A percentile compares a stretch with the other conserved stretches of the same genome.
These are phyloP conservation scores for Eospalax fontanierii DNA, from an alignment of 2,797 vertebrate genomes.

Conservation along the genomic window DNA sequence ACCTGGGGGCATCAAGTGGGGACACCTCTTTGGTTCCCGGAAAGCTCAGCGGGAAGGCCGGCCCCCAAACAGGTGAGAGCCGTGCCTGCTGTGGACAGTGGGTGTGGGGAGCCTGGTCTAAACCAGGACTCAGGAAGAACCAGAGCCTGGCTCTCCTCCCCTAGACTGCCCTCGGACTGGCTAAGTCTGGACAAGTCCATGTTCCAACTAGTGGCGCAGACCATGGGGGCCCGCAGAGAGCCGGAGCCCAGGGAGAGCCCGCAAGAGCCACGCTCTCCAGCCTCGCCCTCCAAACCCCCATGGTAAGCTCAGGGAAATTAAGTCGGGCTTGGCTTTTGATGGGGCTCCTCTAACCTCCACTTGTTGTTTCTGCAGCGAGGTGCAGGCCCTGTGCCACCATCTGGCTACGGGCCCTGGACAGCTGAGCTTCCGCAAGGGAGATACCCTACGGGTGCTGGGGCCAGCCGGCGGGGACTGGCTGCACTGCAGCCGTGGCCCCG, in stretches of 20 bases:
- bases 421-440: slow-evolving; percentile 97
- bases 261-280: accelerated
- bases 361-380: slow-evolving; percentile 90
- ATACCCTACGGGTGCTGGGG: slow-evolving; percentile 92
- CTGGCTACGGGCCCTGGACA: slow-evolving; percentile 95
- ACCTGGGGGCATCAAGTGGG: slow-evolving; percentile 93
- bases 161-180: slow-evolving; percentile 96
- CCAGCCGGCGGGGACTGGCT: slow-evolving; percentile 95
- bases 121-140: neutral
- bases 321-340: neutral
- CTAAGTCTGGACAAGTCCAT: slow-evolving; percentile 95
- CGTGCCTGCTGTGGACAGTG: slow-evolving; percentile 47
- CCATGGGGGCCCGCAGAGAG: slow-evolving; percentile 92
- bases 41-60: slow-evolving; percentile 90
- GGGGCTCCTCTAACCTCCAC: slow-evolving; percentile 60
- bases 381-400: slow-evolving; percentile 95
- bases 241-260: slow-evolving; percentile 83
- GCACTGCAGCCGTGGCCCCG: slow-evolving; percentile 92
- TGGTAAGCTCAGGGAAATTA: slow-evolving; percentile 83
- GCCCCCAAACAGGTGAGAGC: slow-evolving; percentile 89
- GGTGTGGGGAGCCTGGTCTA: neutral
- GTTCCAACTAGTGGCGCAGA: slow-evolving; percentile 95
- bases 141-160: neutral
- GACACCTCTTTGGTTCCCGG: slow-evolving; percentile 95
- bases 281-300: slow-evolving; percentile 68